Base-by-base conservation (phyloP, 2,888 invertebrate genomes). In the Nymphalis urticae region DNA sequence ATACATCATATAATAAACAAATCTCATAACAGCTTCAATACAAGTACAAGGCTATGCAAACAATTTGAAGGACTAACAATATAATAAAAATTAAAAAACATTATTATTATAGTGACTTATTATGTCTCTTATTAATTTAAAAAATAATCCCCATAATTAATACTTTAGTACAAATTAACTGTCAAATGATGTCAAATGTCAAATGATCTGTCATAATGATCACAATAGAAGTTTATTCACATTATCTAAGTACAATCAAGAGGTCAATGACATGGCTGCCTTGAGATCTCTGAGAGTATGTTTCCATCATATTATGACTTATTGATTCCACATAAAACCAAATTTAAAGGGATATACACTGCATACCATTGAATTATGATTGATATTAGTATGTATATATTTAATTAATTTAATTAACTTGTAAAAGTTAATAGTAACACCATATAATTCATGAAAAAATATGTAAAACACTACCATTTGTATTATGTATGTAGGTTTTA, bases 201-300 rank as follows among this genome's bases (percentile, higher is more conserved):
- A 42, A 42, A 10, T 4, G 42, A 42, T 56, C n/a, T 32, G 36
- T 58, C 42, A 58, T 58, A 58, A 58, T 58, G 36, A 58, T 42
- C 19, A 36, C 19, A 17, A 32, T 17, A 56, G 16, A 56, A 32
- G 54, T 56, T 56, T 58, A 42, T 58, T 78, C 75, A 77, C 76
- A 59, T 76, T 76, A 77, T 73, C 72, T 70, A 59, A 72, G 68
- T 67, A 75, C 71, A 71, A 75, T 72, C 64, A 68, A 68, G 58
- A 73, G 80, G 79, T 79, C 78, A 77, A 69, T 74, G 80, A 75
- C 81, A 72, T 61, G 59, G 24, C 67, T 62, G 70, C 72, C 71
- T 71, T 75, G 73, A 75, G 77, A 76, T 74, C 75, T 74, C 72
- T 70, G 68, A 70, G 68, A 74, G 58, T 75, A 75, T 66, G 72